These are phyloP conservation scores for Yponomeuta cagnagella DNA, from an alignment of 2,888 invertebrate genomes.

Conservation along the genomic window DNA sequence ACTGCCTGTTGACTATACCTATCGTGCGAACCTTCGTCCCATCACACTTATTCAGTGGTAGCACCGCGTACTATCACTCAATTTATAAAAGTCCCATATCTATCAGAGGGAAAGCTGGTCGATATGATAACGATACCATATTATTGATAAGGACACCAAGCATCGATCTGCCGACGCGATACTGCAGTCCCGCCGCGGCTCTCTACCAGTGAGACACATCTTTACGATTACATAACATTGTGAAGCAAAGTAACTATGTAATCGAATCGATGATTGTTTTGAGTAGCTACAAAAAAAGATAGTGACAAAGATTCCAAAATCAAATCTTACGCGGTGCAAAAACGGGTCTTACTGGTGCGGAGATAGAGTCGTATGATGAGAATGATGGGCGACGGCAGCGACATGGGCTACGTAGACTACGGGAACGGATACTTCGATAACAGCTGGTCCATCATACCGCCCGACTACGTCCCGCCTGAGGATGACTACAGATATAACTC, in stretches of 20 bases:
- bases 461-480: constrained; percentile 77
- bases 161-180: constrained; percentile 70
- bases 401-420: constrained; percentile 74
- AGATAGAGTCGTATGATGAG: constrained; percentile 52
- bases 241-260: constrained; percentile 4
- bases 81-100: constrained; percentile 68
- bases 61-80: constrained; percentile 38
- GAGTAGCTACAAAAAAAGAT: constrained; percentile 28
- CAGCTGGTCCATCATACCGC: constrained; percentile 82
- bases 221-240: constrained; percentile 23
- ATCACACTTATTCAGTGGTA: constrained; percentile 36
- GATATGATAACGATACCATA: constrained; percentile 72
- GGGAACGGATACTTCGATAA: constrained; percentile 79
- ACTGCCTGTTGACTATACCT: background rate
- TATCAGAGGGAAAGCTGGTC: constrained; percentile 69
- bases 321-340: background rate
- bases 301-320: constrained; percentile 9
- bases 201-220: constrained; percentile 28
- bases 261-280: constrained; percentile 25
- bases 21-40: background rate
- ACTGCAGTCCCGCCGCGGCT: constrained; percentile 38
- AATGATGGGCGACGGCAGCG: constrained; percentile 74
- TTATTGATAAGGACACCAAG: constrained; percentile 65
- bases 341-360: background rate
- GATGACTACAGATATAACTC: constrained; percentile 81